A percentile compares a stretch with the other conserved stretches of the same genome.
These are phyloP conservation scores for Periphyllus acericola DNA, from an alignment of 2,888 invertebrate species.

Conservation along the genomic window DNA sequence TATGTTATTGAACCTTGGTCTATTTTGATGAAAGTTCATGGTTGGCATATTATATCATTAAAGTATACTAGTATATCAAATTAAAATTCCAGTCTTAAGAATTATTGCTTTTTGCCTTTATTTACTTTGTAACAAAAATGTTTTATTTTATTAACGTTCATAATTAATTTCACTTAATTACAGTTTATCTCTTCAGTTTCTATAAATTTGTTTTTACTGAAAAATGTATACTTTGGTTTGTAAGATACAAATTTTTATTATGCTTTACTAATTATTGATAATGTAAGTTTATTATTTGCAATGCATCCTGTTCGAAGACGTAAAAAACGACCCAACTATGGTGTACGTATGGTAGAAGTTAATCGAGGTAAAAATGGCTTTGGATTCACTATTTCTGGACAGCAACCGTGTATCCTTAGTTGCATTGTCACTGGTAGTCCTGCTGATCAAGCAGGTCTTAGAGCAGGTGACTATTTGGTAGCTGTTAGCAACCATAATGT, in stretches of 20 bases:
- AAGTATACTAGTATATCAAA: slow-evolving; percentile 2
- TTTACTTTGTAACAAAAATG: background rate
- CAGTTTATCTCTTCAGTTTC: background rate
- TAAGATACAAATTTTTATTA: background rate
- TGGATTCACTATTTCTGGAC: slow-evolving; percentile 98
- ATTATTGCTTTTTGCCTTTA: too few species aligned
- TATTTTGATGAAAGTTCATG: slow-evolving; percentile 54
- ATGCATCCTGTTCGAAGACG: slow-evolving; percentile 75
- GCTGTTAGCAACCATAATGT: slow-evolving; percentile 93
- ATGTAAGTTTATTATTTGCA: slow-evolving; percentile 52
- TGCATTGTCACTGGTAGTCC: slow-evolving; percentile 91
- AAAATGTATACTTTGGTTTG: background rate
- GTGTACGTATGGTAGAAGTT: slow-evolving; percentile 85
- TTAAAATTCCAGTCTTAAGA: slow-evolving; percentile 32
- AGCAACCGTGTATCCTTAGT: slow-evolving; percentile 93
- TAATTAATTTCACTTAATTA: background rate
- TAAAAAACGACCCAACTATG: slow-evolving; percentile 78
- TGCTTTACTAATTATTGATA: background rate
- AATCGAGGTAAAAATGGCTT: slow-evolving; percentile 88
- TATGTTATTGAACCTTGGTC: slow-evolving; percentile 38
- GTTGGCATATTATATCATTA: slow-evolving; percentile 46
- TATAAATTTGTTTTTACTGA: background rate
- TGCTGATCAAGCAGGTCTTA: slow-evolving; percentile 88
- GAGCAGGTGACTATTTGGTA: slow-evolving; percentile 91
- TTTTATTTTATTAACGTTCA: background rate